Base-by-base conservation (phyloP, 2,797 vertebrate species). In the Bucorvus abyssinicus region DNA sequence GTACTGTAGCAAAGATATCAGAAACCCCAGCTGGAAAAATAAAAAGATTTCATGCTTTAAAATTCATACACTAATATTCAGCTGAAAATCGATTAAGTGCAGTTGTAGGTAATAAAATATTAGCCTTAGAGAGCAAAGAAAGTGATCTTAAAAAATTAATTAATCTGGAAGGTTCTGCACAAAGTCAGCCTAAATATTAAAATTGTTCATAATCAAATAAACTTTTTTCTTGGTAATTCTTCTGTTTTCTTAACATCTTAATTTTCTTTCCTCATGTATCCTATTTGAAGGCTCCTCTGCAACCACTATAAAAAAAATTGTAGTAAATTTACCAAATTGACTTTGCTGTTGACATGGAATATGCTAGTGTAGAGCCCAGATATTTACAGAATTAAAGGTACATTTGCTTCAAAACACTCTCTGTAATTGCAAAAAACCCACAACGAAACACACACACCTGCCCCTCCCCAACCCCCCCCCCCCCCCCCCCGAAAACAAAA, bases 401-500 rank as follows among this genome's bases (percentile, higher is more conserved):
- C 10, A 42, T 55, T 79, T 83, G 1, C 15, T 83, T 65, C 30
- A 77, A 74, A 83, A 63, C 1, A 47, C 3, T 59, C 3, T 21
- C 1, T 21, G 7, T 17, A 65, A 80, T 49, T 22, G 47, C 19
- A 53, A 1, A 20, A 23, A 34, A 30, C 30, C 15, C 12, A 18
- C 10, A 40, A 19, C 5, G 3, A 16, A 32, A 34, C 30, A 30
- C 55, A 12, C 30, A 19, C n/a, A 34, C 16, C 50, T 27, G 22
- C 32, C 30, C 40, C 44, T 19, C 16, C n/a, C n/a, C n/a, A n/a
- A n/a, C 23, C 9, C 19, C 6, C 7, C 16, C 1, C 2, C 0
- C 14, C 1, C 6, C 2, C 2, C 1, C 9, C 49, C 21, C 21
- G 23, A 49, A 18, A 50, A 68, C 32, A 20, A 36, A 8, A 29